Conservation (phyloP, 2,797 vertebrate genomes). For the Enteromius anoplus region DNA sequence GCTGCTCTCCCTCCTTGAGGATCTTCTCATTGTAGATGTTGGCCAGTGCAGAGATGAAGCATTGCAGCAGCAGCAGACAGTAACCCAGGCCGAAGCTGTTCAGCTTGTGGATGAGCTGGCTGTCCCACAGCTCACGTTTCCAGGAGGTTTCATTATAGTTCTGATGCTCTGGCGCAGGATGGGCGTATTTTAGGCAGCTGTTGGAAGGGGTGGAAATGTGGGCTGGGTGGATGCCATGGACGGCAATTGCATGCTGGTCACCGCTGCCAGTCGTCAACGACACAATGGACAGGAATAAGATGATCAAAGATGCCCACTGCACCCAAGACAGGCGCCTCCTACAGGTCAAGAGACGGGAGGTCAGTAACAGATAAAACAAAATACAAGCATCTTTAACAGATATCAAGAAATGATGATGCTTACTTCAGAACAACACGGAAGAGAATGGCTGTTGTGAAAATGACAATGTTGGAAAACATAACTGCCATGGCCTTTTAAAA, state of each 20-base stretch:
- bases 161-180: constrained; percentile 72
- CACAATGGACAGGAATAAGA: constrained; percentile 93
- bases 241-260: constrained; percentile 73
- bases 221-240: constrained; percentile 80
- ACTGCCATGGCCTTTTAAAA: constrained; percentile 92
- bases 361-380: not conserved
- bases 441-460: constrained; percentile 96
- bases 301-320: constrained; percentile 91
- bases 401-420: constrained; percentile 65
- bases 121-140: constrained; percentile 79
- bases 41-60: constrained; percentile 93
- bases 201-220: constrained; percentile 84
- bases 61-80: constrained; percentile 89
- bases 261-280: constrained; percentile 85
- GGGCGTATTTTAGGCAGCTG: constrained; percentile 83
- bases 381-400: not conserved
- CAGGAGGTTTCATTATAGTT: constrained; percentile 68
- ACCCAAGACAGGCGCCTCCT: constrained; percentile 92
- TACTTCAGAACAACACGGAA: constrained; percentile 97
- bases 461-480: constrained; percentile 96
- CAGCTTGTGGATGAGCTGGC: constrained; percentile 73
- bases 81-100: constrained; percentile 86
- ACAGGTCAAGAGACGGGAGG: constrained; percentile 32
- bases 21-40: constrained; percentile 99
- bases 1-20: constrained; percentile 90